phyloP scores from a whole-genome alignment of 2,888 invertebrate species.

The Orthosia cruda region DNA sequence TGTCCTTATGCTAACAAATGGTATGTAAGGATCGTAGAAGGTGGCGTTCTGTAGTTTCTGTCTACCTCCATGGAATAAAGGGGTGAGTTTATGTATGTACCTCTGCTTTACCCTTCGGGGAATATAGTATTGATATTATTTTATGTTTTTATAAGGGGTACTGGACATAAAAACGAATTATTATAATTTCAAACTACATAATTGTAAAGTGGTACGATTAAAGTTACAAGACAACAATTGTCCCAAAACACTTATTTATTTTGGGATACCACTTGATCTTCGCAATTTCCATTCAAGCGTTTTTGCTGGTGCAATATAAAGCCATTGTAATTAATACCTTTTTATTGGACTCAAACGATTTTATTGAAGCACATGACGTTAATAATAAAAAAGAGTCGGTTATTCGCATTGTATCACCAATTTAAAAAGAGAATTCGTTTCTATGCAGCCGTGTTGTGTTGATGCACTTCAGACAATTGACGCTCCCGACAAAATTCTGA shows the following conservation, averaged over 20 bases:
- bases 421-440: constrained; percentile 47
- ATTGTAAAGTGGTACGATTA: too few relatives aligned
- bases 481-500: constrained; percentile 13
- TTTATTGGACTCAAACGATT: constrained; percentile 54
- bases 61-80: too few relatives aligned
- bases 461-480: constrained; percentile 49
- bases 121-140: too few relatives aligned
- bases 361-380: constrained; percentile 50
- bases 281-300: constrained; percentile 12
- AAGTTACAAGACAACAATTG: neutral
- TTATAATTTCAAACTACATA: too few relatives aligned
- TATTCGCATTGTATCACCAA: constrained; percentile 36
- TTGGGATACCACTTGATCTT: neutral
- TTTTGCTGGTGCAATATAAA: constrained; percentile 27
- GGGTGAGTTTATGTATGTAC: too few relatives aligned
- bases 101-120: too few relatives aligned
- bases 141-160: too few relatives aligned
- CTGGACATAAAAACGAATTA: too few relatives aligned
- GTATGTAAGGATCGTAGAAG: too few relatives aligned
- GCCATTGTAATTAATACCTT: constrained; percentile 18
- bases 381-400: constrained; percentile 45
- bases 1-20: too few relatives aligned
- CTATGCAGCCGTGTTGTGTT: constrained; percentile 15
- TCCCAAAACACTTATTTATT: too few relatives aligned
- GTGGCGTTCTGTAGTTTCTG: too few relatives aligned